Base-by-base conservation (phyloP, 2,888 invertebrate genomes). In the Pristionchus exspectatus region DNA sequence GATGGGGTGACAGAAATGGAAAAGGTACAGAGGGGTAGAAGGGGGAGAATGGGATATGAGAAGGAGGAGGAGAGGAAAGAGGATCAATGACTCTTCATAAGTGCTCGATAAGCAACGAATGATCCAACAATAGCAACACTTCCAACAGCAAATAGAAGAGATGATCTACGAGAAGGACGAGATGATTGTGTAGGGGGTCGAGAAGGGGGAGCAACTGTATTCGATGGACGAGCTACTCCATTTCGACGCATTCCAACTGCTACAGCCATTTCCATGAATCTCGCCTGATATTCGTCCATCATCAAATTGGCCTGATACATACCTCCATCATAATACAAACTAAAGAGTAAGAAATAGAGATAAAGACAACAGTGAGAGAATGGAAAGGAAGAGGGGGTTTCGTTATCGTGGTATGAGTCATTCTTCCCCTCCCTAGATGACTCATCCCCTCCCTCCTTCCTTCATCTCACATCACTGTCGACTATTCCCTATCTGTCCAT, bases 401-500 rank as follows among this genome's bases (percentile, higher is more conserved):
- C 84, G 59, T 59, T 81, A 81, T 81, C 81, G 81, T 27, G 50
- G 21, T 1, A 33, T 85, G 84, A 85, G 84, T 85, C 84, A 85
- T 33, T 50, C 56, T 9, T 27, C 38, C 83, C 54, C 59, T 14
- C 56, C 14, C 44, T 81, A n/a, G 21, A 27, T 81, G 81, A 81
- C 81, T 81, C 50, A 81, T n/a, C 77, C 14, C 77, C 38, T 24
- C 38, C 77, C 77, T 18, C 81, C 33, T n/a, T 85, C 84, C 38
- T 33, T 30, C 50, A 84, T 59, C 50, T 56, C 38, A 54, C n/a
- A 83, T 85, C 59, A 33, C 30, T 50, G 24, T n/a, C 21, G 63
- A 27, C 44, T 50, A 0, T 44, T 3, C 81, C 50, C 77, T n/a
- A n/a, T 50, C 24, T 33, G 0, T 24, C 59, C 24, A 50, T 81